Percentiles rank a stretch among this genome's conserved stretches.
These are phyloP conservation scores for Rynchops niger DNA, from an alignment of 2,113 vertebrate species.

Conservation along the genomic window DNA sequence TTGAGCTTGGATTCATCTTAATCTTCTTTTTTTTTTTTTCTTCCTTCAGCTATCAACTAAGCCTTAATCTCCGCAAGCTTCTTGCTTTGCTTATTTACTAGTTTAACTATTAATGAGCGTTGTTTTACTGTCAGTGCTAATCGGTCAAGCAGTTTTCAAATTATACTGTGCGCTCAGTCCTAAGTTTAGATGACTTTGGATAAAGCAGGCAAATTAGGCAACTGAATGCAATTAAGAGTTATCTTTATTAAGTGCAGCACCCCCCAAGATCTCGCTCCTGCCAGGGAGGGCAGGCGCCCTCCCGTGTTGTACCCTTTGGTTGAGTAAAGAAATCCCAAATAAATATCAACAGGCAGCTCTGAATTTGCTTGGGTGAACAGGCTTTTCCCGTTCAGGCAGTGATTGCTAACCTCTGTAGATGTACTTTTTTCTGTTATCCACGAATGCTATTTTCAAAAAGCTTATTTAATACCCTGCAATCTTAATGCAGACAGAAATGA, in stretches of 20 bases:
- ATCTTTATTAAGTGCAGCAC: not conserved
- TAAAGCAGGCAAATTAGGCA: not conserved
- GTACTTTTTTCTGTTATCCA: not conserved
- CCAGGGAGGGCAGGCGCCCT: fast-evolving
- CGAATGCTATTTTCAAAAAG: not conserved
- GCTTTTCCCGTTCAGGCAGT: not conserved
- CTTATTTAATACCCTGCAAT: not conserved
- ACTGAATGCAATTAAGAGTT: not conserved
- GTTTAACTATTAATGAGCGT: constrained; percentile 14
- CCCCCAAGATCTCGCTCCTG: not conserved
- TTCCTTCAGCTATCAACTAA: constrained; percentile 47
- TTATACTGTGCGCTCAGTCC: not conserved
- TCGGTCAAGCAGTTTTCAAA: not conserved
- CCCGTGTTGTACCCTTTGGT: fast-evolving
- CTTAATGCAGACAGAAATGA: not conserved
- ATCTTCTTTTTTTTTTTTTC: not conserved
- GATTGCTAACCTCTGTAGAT: not conserved
- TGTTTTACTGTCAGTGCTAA: not conserved
- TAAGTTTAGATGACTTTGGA: not conserved
- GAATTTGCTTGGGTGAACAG: not conserved
- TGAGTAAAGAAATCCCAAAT: not conserved
- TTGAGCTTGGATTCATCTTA: constrained; percentile 22
- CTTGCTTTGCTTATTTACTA: constrained; percentile 43
- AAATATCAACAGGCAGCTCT: not conserved
- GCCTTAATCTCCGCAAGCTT: constrained; percentile 41